Evolutionary conservation across 1,140 invertebrate genomes (phyloP).

Genomic region (Diabrotica undecimpunctata): DNA sequence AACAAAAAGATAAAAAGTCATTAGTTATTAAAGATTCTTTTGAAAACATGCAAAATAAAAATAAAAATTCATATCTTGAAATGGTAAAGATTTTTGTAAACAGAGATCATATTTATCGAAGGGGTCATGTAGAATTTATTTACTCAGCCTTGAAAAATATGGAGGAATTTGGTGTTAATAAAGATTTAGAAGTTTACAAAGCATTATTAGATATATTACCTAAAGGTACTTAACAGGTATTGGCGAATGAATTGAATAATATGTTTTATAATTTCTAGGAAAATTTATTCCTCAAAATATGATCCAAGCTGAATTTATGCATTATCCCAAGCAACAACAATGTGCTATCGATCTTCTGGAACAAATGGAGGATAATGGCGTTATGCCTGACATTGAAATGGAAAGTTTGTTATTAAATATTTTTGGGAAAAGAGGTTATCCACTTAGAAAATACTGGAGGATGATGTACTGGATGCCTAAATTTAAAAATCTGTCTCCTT

Average conservation of each 20-base stretch:
- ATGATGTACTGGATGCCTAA: conserved; percentile 99
- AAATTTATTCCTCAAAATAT: conserved; percentile 78
- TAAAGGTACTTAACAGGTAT: conserved; percentile 58
- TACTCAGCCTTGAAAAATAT: conserved; percentile 82
- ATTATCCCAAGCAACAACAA: conserved; percentile 93
- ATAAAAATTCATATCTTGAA: conserved; percentile 69
- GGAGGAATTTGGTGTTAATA: conserved; percentile 85
- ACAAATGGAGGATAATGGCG: conserved; percentile 87
- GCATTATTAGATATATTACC: conserved; percentile 86
- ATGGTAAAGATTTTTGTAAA: conserved; percentile 69
- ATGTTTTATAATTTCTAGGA: conserved; percentile 3
- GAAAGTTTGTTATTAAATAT: conserved; percentile 75
- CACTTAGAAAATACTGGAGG: conserved; percentile 78
- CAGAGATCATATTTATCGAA: conserved; percentile 55
- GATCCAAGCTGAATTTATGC: conserved; percentile 82
- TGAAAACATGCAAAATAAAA: conserved; percentile 58
- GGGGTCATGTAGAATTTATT: conserved; percentile 92
- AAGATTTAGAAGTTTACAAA: conserved; percentile 91
- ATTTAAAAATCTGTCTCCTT: conserved; percentile 88
- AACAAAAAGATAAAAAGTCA: conserved; percentile 17
- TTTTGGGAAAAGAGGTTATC: conserved; percentile 78
- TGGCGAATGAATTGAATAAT: not conserved
- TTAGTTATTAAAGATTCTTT: conserved; percentile 46
- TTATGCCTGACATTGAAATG: conserved; percentile 88
- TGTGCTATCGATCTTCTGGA: conserved; percentile 82